Conservation (phyloP, 2,888 invertebrate genomes). For the Boloria euphrosyne region DNA sequence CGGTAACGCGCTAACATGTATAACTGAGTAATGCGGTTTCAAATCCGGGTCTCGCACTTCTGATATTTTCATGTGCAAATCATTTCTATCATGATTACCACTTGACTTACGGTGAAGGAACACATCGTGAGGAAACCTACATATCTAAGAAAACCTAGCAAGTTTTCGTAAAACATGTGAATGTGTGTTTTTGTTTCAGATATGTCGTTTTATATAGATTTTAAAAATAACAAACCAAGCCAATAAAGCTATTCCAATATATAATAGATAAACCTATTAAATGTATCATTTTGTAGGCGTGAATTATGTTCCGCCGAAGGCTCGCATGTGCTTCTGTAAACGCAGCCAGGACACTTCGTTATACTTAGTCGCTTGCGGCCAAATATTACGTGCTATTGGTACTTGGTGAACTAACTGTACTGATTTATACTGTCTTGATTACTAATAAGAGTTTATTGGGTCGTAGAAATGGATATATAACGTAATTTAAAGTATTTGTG, state of each 20-base stretch:
- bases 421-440: slow-evolving; percentile 23
- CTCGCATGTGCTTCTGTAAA: slow-evolving; percentile 36
- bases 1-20: too few species aligned
- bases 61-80: too few species aligned
- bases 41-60: too few species aligned
- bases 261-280: slow-evolving; percentile 23
- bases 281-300: slow-evolving; percentile 37
- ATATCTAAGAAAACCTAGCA: too few species aligned
- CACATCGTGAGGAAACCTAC: too few species aligned
- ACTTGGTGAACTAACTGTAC: slow-evolving; percentile 9
- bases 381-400: slow-evolving; percentile 16
- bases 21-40: too few species aligned
- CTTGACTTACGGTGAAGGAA: too few species aligned
- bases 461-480: slow-evolving; percentile 7
- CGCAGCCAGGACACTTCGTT: slow-evolving; percentile 28
- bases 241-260: too few species aligned
- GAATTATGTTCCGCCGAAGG: slow-evolving; percentile 35
- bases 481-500: not conserved
- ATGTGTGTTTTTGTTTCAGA: too few species aligned
- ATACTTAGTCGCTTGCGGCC: slow-evolving; percentile 25
- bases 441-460: slow-evolving; percentile 16
- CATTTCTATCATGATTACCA: too few species aligned
- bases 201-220: too few species aligned
- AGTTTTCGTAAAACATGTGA: too few species aligned
- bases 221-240: not conserved